Conservation (phyloP, 2,797 vertebrate genomes). For the Sebastes nivosus region DNA sequence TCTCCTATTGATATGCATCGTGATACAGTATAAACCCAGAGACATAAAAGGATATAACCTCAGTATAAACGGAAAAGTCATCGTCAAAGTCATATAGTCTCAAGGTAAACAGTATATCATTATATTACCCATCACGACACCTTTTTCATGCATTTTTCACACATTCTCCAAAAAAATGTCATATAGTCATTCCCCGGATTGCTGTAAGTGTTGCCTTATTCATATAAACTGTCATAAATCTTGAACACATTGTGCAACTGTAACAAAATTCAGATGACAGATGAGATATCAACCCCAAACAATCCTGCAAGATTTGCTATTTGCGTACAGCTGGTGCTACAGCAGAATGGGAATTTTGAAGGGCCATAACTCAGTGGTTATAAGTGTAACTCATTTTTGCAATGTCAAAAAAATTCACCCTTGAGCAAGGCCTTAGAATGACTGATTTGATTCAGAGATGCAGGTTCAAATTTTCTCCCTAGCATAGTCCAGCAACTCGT, state of each 20-base stretch:
- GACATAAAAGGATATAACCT: not conserved
- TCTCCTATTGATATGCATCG: not conserved
- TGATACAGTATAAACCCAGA: not conserved
- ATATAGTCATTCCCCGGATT: not conserved
- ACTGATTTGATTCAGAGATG: not conserved
- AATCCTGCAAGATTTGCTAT: not conserved
- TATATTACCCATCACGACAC: not conserved
- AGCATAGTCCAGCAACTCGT: accelerated
- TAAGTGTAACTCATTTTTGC: not conserved
- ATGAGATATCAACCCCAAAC: not conserved
- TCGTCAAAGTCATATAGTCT: not conserved
- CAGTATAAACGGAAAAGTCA: not conserved
- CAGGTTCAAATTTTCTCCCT: not conserved
- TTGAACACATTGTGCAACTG: not conserved
- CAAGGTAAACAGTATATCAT: not conserved
- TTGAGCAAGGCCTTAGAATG: not conserved
- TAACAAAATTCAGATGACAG: not conserved
- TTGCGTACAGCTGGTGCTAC: not conserved
- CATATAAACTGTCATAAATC: not conserved
- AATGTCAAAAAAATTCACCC: not conserved
- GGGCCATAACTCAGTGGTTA: not conserved
- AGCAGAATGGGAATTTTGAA: not conserved
- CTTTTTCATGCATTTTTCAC: not conserved
- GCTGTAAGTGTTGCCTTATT: not conserved
- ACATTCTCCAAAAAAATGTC: not conserved